Evolutionary conservation across 2,797 vertebrate genomes (phyloP), one percentile per base, ranked within the genome.

Genomic region (Pseudochromis fuscus): DNA sequence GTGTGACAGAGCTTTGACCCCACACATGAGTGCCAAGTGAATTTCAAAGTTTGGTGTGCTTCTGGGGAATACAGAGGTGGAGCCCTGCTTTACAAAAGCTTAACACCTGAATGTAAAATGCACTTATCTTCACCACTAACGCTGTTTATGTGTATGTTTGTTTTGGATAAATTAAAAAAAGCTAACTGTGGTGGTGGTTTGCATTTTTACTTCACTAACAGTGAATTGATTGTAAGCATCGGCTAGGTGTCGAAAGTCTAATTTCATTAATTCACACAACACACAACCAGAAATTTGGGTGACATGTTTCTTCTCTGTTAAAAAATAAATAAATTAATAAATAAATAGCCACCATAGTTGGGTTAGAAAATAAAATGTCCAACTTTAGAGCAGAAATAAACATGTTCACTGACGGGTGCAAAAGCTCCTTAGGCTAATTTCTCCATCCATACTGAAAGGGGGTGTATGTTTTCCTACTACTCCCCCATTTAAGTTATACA

Each of bases 1-100:
- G 77, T 82, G 78, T 87, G 78, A 87, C 78, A 80, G 79, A 70
- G 73, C 72, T 86, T 75, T 91, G 84, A 91, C 88, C 86, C 81
- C 70, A 65, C 69, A 79, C 69, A 85, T 78, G 72, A 77, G 52
- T 64, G 75, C 18, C 30, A 87, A 88, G 62, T 72, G 55, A 86
- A 89, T 87, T 84, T 78, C 56, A 85, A 86, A 89, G 77, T 87
- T 85, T 61, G 57, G 19, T 52, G 58, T 56, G 86, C 70, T 58
- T 70, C 56, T 63, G 45, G 33, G 48, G 63, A 75, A 51, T 25
- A 72, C 11, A 7, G 7, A 58, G 57, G 57, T 48, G 38, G 16
- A 80, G 45, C 49, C 2, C 4, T 15, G 44, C 46, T 30, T 62
- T 24, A 52, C 38, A 50, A 49, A 81, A 65, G 46, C 42, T 67